Conservation (phyloP, 2,888 invertebrate species). For the Hermaeophaga mercurialis region DNA sequence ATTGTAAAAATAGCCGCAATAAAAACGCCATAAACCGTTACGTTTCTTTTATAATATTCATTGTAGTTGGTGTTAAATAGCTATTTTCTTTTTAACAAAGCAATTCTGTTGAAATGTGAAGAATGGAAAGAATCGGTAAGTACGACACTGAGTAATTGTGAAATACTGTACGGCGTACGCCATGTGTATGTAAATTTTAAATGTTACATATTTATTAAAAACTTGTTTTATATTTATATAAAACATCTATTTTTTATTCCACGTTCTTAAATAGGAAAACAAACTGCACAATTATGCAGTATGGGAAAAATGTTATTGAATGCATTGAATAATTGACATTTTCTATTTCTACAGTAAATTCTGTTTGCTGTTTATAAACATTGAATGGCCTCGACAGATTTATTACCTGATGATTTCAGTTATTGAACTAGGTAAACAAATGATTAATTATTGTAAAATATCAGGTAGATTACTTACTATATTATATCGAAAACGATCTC, state of each 20-base stretch:
- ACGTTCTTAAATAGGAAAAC: conserved; percentile 19
- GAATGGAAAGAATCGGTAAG: neutral
- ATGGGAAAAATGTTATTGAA: conserved; percentile 10
- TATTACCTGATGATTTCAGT: neutral
- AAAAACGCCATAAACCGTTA: neutral
- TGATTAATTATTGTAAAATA: neutral
- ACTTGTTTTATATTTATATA: conserved; percentile 27
- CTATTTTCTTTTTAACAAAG: conserved; percentile 2
- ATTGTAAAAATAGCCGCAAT: neutral
- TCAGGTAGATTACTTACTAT: too few relatives aligned
- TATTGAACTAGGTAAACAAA: neutral
- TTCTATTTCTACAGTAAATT: conserved; percentile 29
- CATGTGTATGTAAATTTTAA: conserved; percentile 28
- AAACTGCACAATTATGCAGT: conserved; percentile 31
- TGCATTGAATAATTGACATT: conserved; percentile 25
- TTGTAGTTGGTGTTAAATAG: neutral
- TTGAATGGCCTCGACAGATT: conserved; percentile 19
- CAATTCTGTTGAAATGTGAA: neutral
- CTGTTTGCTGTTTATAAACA: conserved; percentile 33
- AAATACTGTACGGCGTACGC: conserved; percentile 29
- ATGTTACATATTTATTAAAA: conserved; percentile 29
- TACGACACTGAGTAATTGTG: conserved; percentile 23
- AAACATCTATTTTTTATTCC: conserved; percentile 29
- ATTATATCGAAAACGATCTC: too few relatives aligned
- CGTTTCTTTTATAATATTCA: neutral